Base-by-base conservation (phyloP, 2,113 vertebrate species). In the Crocuta crocuta region DNA sequence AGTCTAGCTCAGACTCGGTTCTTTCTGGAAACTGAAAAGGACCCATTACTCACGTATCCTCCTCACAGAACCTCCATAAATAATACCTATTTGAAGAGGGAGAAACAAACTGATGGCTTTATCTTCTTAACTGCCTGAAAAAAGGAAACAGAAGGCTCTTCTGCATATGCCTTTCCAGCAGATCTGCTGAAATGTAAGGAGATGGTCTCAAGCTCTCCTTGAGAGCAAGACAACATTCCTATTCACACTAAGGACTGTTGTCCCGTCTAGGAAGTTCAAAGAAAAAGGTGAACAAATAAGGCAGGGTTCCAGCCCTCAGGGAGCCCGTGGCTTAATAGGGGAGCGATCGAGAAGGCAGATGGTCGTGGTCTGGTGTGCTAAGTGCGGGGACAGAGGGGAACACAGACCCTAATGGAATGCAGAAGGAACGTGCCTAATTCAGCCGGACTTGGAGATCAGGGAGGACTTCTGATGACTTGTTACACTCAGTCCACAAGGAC, bases 71-170 rank as follows among this genome's bases (percentile, higher is more conserved):
- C 80, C 92, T 96, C 43, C 43, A 86, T 73, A 82, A 95, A 71
- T 39, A 95, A 28, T 10, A 92, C 94, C 84, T 94, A 80, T 65
- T n/a, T 96, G 48, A 95, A 96, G 78, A 80, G 7, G 31, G 7
- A 91, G 17, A 81, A 93, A 92, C n/a, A 89, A 96, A 24, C 55
- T 33, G 85, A 85, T 86, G 48, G 26, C 35, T 89, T 98, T 91
- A 55, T 95, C 31, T 95, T 94, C 79, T 90, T 95, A 90, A 89
- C 31, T 87, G 19, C 23, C 65, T 61, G 15, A 81, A 74, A 96
- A 98, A 98, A 95, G 93, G 96, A 97, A 98, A 90, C 91, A 97
- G 89, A 96, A 97, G 94, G 96, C 93, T 97, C 73, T 96, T 94
- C 61, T 80, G 55, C 43, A 87, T 74, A 95, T 50, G 76, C 63